phyloP scores from a whole-genome alignment of 1,140 invertebrate species.

The Capitella teleta region DNA sequence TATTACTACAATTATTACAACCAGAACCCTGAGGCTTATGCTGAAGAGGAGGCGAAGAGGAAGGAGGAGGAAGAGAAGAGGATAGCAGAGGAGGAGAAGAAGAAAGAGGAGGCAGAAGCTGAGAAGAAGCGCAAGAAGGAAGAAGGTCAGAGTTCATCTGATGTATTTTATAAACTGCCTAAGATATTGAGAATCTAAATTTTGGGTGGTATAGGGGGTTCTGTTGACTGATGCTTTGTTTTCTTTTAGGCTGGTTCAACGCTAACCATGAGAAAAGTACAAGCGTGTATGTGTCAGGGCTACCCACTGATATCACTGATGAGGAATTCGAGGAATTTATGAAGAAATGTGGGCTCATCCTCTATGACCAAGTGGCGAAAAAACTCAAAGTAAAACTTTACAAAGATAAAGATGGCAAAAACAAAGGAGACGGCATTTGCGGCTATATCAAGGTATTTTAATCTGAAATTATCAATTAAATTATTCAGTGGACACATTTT shows the following conservation, averaged over 20 bases:
- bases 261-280: constrained; percentile 83
- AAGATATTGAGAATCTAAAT: too few relatives aligned
- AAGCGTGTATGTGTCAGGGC: constrained; percentile 90
- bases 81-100: constrained; percentile 19
- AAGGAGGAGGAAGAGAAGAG: constrained; percentile 18
- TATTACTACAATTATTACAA: constrained; percentile 6
- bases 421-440: constrained; percentile 93
- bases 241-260: constrained; percentile 70
- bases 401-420: constrained; percentile 54
- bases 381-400: constrained; percentile 94
- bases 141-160: too few relatives aligned
- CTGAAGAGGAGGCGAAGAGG: constrained; percentile 20
- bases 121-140: too few relatives aligned
- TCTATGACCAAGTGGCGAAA: constrained; percentile 66
- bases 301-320: constrained; percentile 79
- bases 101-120: constrained; percentile 13
- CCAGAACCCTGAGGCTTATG: neutral
- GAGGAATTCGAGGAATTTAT: constrained; percentile 67
- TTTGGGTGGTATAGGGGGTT: too few relatives aligned
- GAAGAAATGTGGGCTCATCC: constrained; percentile 91
- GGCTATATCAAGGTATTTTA: constrained; percentile 87
- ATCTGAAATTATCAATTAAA: too few relatives aligned
- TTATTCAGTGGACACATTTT: too few relatives aligned
- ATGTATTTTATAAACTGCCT: too few relatives aligned
- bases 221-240: neutral